Conservation (phyloP, 2,888 invertebrate genomes). For the Sabellastarte sp. region DNA sequence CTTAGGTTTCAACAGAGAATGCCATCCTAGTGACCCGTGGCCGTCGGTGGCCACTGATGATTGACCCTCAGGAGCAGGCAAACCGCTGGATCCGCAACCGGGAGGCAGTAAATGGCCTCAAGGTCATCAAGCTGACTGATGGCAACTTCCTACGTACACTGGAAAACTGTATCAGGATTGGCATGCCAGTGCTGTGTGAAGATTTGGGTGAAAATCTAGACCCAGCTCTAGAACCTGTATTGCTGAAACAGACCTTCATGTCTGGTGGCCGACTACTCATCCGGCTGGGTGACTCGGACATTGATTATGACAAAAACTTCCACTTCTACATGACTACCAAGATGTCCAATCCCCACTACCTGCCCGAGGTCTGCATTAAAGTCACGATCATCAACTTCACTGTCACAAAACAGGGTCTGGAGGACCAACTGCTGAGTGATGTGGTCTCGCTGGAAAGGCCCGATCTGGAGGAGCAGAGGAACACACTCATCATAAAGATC, state of each 20-base stretch:
- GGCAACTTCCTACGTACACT: constrained; percentile 56
- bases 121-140: constrained; percentile 59
- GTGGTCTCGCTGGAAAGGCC: constrained; percentile 60
- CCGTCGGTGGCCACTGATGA: constrained; percentile 61
- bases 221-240: constrained; percentile 59
- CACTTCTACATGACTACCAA: constrained; percentile 61
- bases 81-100: constrained; percentile 59
- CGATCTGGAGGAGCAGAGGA: constrained; percentile 60
- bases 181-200: constrained; percentile 60
- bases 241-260: constrained; percentile 74
- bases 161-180: constrained; percentile 60
- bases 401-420: constrained; percentile 57
- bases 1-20: constrained; percentile 60
- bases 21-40: constrained; percentile 59
- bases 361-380: constrained; percentile 60
- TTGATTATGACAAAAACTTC: constrained; percentile 60
- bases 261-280: constrained; percentile 62
- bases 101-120: constrained; percentile 54
- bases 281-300: constrained; percentile 59
- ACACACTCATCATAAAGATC: constrained; percentile 58
- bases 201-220: constrained; percentile 58
- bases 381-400: constrained; percentile 61
- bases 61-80: constrained; percentile 61
- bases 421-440: constrained; percentile 59
- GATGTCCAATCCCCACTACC: constrained; percentile 60